These are phyloP conservation scores for Sapajus apella DNA, from an alignment of 2,113 vertebrate species.

Conservation along the genomic window DNA sequence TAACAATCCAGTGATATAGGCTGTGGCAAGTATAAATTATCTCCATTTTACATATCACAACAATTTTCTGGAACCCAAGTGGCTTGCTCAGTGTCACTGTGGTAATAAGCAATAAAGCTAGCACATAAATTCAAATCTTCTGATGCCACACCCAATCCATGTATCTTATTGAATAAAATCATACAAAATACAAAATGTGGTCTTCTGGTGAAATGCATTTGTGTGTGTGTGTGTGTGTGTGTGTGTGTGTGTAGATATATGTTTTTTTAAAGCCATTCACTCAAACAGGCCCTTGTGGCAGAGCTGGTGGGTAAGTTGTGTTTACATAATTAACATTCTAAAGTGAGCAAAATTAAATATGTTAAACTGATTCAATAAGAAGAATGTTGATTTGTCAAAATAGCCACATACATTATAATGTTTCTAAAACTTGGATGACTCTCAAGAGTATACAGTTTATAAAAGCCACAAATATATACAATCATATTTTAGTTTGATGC, in stretches of 20 bases:
- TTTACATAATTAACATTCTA: slow-evolving; percentile 38
- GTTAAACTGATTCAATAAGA: slow-evolving; percentile 32
- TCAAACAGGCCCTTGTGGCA: neutral
- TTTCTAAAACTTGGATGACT: slow-evolving; percentile 44
- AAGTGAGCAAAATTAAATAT: slow-evolving; percentile 25
- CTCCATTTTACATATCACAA: neutral
- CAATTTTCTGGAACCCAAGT: neutral
- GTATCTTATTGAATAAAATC: neutral
- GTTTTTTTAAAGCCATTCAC: neutral
- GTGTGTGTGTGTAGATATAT: too few relatives aligned
- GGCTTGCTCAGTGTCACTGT: neutral
- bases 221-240: neutral
- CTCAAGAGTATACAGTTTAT: neutral
- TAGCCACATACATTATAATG: neutral
- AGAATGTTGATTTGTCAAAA: slow-evolving; percentile 56
- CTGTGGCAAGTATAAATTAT: neutral
- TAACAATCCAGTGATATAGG: neutral
- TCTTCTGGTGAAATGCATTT: neutral
- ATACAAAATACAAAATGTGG: slow-evolving; percentile 7
- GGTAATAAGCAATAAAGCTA: neutral
- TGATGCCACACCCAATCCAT: neutral
- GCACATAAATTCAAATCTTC: neutral
- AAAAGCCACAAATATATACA: slow-evolving; percentile 59
- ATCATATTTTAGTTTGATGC: slow-evolving; percentile 50
- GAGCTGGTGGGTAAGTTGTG: slow-evolving; percentile 26